These are phyloP conservation scores for Salvelinus fontinalis DNA, from an alignment of 2,113 vertebrate species.

Conservation along the genomic window DNA sequence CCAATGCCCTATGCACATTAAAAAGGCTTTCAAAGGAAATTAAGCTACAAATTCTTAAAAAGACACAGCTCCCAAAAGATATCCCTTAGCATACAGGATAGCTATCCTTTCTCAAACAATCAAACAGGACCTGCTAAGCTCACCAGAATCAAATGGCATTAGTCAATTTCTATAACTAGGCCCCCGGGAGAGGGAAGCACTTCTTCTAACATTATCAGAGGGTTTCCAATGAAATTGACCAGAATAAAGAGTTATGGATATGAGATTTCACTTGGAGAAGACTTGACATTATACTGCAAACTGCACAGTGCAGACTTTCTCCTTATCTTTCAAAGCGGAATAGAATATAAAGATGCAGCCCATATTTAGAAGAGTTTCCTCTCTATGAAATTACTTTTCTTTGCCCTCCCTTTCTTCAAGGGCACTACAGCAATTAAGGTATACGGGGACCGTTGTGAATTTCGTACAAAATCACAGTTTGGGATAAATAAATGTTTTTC, in stretches of 20 bases:
- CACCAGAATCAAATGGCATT: constrained; percentile 60
- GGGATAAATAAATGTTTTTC: constrained; percentile 60
- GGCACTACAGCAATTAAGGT: constrained; percentile 59
- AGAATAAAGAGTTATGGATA: constrained; percentile 70
- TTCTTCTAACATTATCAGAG: constrained; percentile 40
- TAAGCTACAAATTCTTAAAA: background rate
- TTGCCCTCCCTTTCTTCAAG: constrained; percentile 30
- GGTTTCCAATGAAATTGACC: constrained; percentile 60
- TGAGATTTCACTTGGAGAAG: constrained; percentile 59
- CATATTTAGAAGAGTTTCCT: constrained; percentile 33
- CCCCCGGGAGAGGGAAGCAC: constrained; percentile 15
- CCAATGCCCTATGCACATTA: constrained; percentile 21
- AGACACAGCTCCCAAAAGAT: constrained; percentile 19
- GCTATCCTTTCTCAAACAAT: constrained; percentile 37
- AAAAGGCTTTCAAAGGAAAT: background rate
- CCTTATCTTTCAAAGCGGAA: constrained; percentile 34
- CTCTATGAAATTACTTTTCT: constrained; percentile 31
- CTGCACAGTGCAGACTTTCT: constrained; percentile 42
- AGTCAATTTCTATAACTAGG: constrained; percentile 32
- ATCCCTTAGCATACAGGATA: constrained; percentile 30
- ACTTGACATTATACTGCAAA: constrained; percentile 54
- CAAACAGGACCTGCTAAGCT: constrained; percentile 44
- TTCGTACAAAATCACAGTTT: constrained; percentile 50
- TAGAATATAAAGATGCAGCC: constrained; percentile 27
- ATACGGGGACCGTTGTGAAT: constrained; percentile 43